phyloP scores from a whole-genome alignment of 2,797 vertebrate genomes.

The Myotis myotis region DNA sequence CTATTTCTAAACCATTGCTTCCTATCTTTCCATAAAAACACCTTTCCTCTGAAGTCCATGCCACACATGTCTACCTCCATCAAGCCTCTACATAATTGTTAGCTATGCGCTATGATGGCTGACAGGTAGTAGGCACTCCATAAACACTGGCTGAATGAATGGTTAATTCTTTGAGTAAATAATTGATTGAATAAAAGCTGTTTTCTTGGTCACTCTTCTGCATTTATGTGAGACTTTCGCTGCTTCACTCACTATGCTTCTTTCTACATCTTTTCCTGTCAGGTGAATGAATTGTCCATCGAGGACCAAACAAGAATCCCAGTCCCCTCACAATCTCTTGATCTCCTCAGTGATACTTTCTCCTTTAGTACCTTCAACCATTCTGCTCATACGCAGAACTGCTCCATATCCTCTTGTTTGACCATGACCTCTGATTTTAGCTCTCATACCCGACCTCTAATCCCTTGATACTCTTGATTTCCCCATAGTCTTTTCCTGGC shows the following conservation, averaged over 20 bases:
- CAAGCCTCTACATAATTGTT: background rate
- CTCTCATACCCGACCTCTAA: background rate
- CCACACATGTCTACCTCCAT: background rate
- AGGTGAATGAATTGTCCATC: too few species aligned
- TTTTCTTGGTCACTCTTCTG: background rate
- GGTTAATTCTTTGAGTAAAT: background rate
- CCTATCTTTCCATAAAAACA: background rate
- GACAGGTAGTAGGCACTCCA: background rate
- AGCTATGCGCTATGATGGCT: background rate
- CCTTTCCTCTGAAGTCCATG: background rate
- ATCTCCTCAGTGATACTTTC: background rate
- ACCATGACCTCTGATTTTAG: background rate
- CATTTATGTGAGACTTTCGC: background rate
- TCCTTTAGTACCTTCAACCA: background rate
- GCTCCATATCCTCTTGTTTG: background rate
- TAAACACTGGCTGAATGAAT: background rate
- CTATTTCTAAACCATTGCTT: background rate
- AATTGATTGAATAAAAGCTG: background rate
- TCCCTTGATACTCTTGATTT: background rate
- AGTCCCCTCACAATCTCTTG: background rate
- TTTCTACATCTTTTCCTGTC: background rate
- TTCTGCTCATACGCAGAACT: background rate
- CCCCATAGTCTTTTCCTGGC: background rate
- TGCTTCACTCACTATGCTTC: background rate
- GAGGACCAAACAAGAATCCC: background rate